Evolutionary conservation across 1,140 invertebrate species (phyloP).

Genomic region (Sitodiplosis mosellana): DNA sequence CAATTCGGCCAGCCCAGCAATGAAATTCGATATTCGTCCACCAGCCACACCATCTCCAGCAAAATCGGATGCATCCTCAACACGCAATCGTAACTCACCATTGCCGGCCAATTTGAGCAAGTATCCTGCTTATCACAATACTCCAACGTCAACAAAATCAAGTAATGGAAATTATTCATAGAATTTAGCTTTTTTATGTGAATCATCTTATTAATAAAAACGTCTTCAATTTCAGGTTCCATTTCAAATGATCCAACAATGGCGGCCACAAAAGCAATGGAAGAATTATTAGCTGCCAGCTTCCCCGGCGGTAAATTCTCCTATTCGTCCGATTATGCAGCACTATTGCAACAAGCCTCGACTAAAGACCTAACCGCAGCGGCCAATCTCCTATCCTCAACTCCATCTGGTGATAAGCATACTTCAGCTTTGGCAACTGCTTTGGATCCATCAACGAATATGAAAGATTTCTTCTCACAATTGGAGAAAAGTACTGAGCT

Average conservation of each 20-base stretch:
- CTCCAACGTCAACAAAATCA: no score
- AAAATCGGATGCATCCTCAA: constrained; percentile 20
- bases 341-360: constrained; percentile 18
- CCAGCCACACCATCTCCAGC: constrained; percentile 22
- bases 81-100: constrained; percentile 19
- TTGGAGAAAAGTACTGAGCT: constrained; percentile 2
- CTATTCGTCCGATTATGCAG: constrained; percentile 17
- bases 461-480: constrained; percentile 4
- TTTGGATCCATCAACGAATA: not conserved
- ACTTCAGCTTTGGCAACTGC: constrained; percentile 4
- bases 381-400: constrained; percentile 3
- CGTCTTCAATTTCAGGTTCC: not conserved
- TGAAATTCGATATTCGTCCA: constrained; percentile 20
- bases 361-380: constrained; percentile 20
- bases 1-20: constrained; percentile 21
- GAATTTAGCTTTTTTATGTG: constrained; percentile 18
- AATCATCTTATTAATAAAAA: constrained; percentile 11
- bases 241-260: not conserved
- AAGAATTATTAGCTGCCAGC: constrained; percentile 23
- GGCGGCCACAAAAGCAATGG: constrained; percentile 7
- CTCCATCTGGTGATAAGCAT: not conserved
- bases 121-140: no score
- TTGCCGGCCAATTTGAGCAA: constrained; percentile 7
- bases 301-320: constrained; percentile 8
- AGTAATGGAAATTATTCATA: no score